Conservation (phyloP, 2,888 invertebrate genomes). For the Ischnus inquisitorius region DNA sequence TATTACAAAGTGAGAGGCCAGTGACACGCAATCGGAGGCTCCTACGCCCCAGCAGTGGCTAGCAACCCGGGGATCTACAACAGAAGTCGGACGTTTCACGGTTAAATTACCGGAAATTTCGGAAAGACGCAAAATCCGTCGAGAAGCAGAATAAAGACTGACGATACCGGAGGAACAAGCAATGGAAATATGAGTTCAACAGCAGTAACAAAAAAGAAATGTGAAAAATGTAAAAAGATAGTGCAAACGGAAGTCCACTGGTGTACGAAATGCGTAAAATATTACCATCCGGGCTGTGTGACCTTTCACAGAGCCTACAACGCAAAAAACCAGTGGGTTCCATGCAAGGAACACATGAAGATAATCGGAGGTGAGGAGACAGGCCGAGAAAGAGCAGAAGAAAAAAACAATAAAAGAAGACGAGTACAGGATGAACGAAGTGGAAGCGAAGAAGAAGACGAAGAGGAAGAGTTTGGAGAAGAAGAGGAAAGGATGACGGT, state of each 20-base stretch:
- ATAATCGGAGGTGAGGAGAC: background rate
- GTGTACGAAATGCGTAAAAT: background rate
- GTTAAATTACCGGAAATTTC: too few relatives aligned
- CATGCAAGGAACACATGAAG: background rate
- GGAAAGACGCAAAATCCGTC: too few relatives aligned
- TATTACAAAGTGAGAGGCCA: too few relatives aligned
- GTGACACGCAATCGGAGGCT: too few relatives aligned
- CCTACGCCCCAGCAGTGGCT: too few relatives aligned
- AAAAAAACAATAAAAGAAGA: background rate
- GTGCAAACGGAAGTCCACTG: background rate
- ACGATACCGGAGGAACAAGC: background rate
- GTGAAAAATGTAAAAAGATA: background rate
- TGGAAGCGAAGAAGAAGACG: background rate
- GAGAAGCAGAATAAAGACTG: background rate
- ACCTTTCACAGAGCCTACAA: background rate
- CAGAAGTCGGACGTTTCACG: too few relatives aligned
- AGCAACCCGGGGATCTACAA: too few relatives aligned
- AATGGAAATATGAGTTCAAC: background rate
- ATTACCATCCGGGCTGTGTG: conserved; percentile 5
- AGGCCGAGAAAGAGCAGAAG: background rate
- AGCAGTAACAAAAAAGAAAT: background rate
- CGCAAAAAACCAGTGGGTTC: background rate
- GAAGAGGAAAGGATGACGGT: background rate
- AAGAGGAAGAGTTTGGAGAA: background rate
- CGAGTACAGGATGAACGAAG: background rate